A percentile compares a stretch with the other conserved stretches of the same genome.
Evolutionary conservation across 1,140 invertebrate species (phyloP).

Genomic region (Vollenhovia emeryi): DNA sequence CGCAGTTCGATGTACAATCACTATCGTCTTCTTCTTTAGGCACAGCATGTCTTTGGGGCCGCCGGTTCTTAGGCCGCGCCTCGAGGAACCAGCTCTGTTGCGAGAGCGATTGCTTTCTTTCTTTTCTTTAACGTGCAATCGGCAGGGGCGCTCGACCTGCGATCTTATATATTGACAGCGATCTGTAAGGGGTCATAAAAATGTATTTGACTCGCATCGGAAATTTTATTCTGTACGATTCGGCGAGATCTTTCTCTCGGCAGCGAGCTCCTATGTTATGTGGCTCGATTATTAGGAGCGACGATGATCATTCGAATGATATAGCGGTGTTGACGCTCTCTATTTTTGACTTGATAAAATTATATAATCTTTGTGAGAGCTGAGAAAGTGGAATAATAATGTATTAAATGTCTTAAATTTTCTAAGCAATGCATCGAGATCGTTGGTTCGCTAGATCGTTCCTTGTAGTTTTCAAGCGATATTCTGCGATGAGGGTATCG

Average conservation of each 20-base stretch:
- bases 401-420: background rate
- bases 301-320: background rate
- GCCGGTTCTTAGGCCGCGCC: constrained; percentile 69
- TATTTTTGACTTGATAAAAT: background rate
- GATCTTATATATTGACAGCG: constrained; percentile 24
- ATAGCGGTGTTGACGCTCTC: background rate
- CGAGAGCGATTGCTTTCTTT: background rate
- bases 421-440: background rate
- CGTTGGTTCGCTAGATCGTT: background rate
- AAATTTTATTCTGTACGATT: background rate
- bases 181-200: background rate
- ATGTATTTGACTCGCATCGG: background rate
- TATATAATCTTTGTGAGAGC: background rate
- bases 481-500: background rate
- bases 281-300: background rate
- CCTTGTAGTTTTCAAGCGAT: background rate
- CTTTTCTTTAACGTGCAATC: constrained; percentile 40
- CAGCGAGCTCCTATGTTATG: background rate
- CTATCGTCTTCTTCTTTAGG: constrained; percentile 76
- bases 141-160: background rate
- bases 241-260: background rate
- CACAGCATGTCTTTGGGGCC: constrained; percentile 71
- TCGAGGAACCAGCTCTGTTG: constrained; percentile 66
- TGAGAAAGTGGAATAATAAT: background rate
- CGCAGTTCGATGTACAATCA: constrained; percentile 79